These are phyloP conservation scores for Catostomus latipinnis DNA, from an alignment of 2,797 vertebrate species.

Conservation along the genomic window DNA sequence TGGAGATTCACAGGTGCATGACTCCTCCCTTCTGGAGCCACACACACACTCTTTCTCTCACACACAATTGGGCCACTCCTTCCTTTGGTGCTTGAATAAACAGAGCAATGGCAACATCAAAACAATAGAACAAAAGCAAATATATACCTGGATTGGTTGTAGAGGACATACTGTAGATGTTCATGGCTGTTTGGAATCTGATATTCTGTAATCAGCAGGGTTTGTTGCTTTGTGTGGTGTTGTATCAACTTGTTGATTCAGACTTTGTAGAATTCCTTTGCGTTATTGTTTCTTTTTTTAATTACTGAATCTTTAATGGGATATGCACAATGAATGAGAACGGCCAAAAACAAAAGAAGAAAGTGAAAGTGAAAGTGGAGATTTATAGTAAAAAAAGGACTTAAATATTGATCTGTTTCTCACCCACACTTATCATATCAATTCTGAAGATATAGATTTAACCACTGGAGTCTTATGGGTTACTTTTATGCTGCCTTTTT, in stretches of 20 bases:
- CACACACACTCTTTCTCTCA: conserved; percentile 47
- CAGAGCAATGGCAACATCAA: conserved; percentile 26
- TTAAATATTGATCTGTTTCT: too few species aligned
- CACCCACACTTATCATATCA: too few species aligned
- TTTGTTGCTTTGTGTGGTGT: neutral
- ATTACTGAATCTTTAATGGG: too few species aligned
- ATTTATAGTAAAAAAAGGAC: too few species aligned
- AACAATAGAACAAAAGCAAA: conserved; percentile 34
- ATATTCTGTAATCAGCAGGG: neutral
- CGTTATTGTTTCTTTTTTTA: neutral
- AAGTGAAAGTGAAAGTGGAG: too few species aligned
- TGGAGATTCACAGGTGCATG: conserved; percentile 57
- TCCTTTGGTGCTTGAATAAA: conserved; percentile 48
- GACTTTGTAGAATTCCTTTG: too few species aligned
- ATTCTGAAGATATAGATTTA: too few species aligned
- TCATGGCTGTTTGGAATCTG: neutral
- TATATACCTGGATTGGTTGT: conserved; percentile 12
- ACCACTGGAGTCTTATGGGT: too few species aligned
- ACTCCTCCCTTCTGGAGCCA: conserved; percentile 55
- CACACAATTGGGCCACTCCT: conserved; percentile 48
- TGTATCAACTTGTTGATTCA: too few species aligned
- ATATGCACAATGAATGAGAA: too few species aligned
- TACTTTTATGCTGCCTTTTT: too few species aligned
- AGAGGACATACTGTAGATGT: neutral
- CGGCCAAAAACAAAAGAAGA: too few species aligned